A percentile compares a stretch with the other conserved stretches of the same genome.
phyloP scores from a whole-genome alignment of 2,113 vertebrate species.

The Cygnus buccinator region DNA sequence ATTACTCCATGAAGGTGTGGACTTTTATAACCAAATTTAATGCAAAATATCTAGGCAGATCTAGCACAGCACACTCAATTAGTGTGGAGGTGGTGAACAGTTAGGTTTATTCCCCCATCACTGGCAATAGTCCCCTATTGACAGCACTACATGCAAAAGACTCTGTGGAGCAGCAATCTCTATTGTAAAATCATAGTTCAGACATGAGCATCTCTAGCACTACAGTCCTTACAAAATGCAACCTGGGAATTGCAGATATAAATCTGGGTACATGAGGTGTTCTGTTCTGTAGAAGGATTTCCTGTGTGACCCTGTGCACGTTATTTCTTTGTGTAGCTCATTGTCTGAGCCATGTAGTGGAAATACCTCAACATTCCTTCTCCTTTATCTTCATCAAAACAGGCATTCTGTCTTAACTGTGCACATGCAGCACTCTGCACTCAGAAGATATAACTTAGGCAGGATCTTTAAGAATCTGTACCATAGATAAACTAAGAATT shows the following conservation, averaged over 20 bases:
- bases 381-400: not conserved
- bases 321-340: not conserved
- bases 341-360: not conserved
- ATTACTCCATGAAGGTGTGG: not conserved
- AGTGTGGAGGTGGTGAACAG: not conserved
- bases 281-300: not conserved
- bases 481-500: not conserved
- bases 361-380: not conserved
- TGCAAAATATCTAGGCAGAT: not conserved
- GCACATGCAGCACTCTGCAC: accelerated
- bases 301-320: not conserved
- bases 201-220: not conserved
- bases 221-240: not conserved
- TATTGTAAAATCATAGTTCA: not conserved
- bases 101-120: not conserved
- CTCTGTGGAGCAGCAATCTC: not conserved
- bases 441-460: not conserved
- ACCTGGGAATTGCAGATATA: not conserved
- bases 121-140: not conserved
- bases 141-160: not conserved
- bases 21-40: not conserved
- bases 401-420: not conserved
- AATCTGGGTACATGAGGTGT: not conserved
- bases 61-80: not conserved
- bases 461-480: not conserved